Percentiles rank a stretch among this genome's conserved stretches.
Conservation (phyloP, 2,113 vertebrate species). For the Rana temporaria region DNA sequence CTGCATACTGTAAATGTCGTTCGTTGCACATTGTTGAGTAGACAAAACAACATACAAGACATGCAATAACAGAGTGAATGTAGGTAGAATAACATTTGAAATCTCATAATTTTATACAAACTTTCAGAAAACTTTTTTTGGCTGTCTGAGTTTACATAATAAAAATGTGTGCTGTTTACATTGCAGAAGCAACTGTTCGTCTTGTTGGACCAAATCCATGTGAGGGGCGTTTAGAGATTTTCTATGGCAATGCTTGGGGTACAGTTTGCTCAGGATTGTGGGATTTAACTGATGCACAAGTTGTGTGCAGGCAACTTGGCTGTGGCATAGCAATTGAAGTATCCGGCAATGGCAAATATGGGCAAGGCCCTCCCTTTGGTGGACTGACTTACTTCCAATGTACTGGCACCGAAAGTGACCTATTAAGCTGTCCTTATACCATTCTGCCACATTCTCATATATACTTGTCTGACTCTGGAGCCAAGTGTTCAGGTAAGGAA, state of each 20-base stretch:
- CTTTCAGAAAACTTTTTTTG: too few relatives aligned
- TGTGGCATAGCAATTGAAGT: slow-evolving; percentile 49
- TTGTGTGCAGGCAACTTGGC: slow-evolving; percentile 51
- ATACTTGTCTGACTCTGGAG: slow-evolving; percentile 69
- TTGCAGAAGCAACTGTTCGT: slow-evolving; percentile 30
- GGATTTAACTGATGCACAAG: slow-evolving; percentile 40
- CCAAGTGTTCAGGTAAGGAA: slow-evolving; percentile 70
- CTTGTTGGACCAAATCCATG: slow-evolving; percentile 39
- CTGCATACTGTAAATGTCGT: too few relatives aligned
- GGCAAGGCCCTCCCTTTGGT: slow-evolving; percentile 64
- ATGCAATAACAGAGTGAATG: too few relatives aligned
- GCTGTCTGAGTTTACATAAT: too few relatives aligned
- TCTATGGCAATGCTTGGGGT: slow-evolving; percentile 39
- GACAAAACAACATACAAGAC: too few relatives aligned
- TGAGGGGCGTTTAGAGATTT: slow-evolving; percentile 51
- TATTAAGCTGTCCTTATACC: slow-evolving; percentile 65
- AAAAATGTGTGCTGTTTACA: not conserved
- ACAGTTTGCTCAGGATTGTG: slow-evolving; percentile 34
- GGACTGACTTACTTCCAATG: slow-evolving; percentile 72
- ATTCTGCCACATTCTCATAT: slow-evolving; percentile 59
- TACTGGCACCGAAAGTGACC: slow-evolving; percentile 64
- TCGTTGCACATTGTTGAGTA: too few relatives aligned
- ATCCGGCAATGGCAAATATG: slow-evolving; percentile 53
- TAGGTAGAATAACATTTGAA: too few relatives aligned
- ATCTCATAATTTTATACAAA: too few relatives aligned